Percentiles rank a stretch among this genome's conserved stretches.
phyloP scores from a whole-genome alignment of 2,888 invertebrate genomes.

The Chloroclysta siterata region DNA sequence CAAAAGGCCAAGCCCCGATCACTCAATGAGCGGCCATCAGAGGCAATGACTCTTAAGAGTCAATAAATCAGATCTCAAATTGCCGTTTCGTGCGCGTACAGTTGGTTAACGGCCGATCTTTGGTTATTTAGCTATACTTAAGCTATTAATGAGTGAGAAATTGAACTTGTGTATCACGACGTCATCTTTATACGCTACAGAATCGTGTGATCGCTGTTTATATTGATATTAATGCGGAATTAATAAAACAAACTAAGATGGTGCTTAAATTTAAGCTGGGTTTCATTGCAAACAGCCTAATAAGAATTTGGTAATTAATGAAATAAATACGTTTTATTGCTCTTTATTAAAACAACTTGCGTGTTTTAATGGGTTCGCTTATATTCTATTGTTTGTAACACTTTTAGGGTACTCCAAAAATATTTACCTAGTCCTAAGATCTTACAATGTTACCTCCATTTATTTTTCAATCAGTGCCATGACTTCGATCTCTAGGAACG shows the following conservation, averaged over 20 bases:
- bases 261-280: no score
- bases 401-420: no score
- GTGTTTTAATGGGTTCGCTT: no score
- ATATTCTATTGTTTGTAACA: no score
- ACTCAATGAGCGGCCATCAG: conserved; percentile 26
- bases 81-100: conserved; percentile 26
- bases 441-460: no score
- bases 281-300: no score
- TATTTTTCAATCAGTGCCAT: no score
- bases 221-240: background rate
- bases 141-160: conserved; percentile 1
- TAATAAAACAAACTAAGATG: background rate
- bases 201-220: background rate
- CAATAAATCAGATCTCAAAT: conserved; percentile 27
- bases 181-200: background rate
- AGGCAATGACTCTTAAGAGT: conserved; percentile 18
- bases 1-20: conserved; percentile 23
- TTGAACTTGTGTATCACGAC: background rate
- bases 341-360: no score
- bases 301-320: no score
- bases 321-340: no score
- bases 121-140: conserved; percentile 4
- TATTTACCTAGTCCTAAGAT: no score
- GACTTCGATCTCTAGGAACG: no score
- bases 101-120: conserved; percentile 17